Base-by-base conservation (phyloP, 92 coral and sea anemone species). In the Plumapathes pennacea region DNA sequence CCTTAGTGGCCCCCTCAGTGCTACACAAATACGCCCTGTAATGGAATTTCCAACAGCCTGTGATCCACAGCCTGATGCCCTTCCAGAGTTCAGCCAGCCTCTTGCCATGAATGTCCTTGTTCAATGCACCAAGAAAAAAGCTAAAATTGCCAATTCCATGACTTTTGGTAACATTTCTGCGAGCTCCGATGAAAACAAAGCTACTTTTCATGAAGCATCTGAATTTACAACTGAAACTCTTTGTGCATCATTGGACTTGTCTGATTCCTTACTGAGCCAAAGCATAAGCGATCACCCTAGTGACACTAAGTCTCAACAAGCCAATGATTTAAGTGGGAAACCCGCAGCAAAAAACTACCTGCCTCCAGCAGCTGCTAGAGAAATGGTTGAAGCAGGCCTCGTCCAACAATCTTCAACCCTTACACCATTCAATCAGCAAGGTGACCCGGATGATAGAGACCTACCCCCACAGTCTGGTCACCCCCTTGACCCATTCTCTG, bases 401-500 rank as follows among this genome's bases (percentile, higher is more conserved):
- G 43, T 19, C 21, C 30, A 55, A 36, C 25, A 27, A 13, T 55
- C 46, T 9, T 40, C 25, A 10, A 25, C 37, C 32, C 62, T 55
- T 21, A 37, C 32, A 11, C 46, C 62, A 11, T 55, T 36, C 62
- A 36, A 21, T 56, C 46, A 56, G 31, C 41, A 19, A 10, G 62
- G 36, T 19, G 46, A 20, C 45, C 21, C 22, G 10, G 73, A 63
- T 33, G 57, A 44, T 30, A 56, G 59, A 45, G 71, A 63, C 32
- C 45, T 63, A n/a, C 71, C 71, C 53, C 71, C 26, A 19, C 41
- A 17, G 49, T 38, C 59, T 37, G 38, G 46, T 32, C 20, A 15
- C 41, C 37, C 39, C 11, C 66, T 64, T 19, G 74, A 64, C 51
- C 82, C 82, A 41, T 64, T 41, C 34, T 64, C 67, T 14, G 49